Percentiles rank a stretch among this genome's conserved stretches.
phyloP scores from a whole-genome alignment of 2,113 vertebrate genomes.

The Geococcyx californianus region DNA sequence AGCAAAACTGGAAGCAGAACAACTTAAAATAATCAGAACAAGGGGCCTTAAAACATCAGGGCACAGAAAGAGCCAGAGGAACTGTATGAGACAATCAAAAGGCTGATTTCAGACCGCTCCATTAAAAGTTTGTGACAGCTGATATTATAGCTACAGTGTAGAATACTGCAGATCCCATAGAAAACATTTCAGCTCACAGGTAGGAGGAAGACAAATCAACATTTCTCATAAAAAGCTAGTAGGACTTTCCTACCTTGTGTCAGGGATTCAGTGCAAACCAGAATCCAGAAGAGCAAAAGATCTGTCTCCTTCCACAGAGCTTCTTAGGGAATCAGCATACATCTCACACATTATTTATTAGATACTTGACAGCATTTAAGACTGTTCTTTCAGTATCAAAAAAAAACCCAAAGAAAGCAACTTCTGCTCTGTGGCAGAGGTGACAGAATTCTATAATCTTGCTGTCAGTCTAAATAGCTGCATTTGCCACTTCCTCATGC shows the following conservation, averaged over 20 bases:
- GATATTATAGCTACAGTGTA: neutral
- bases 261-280: neutral
- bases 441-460: constrained; percentile 42
- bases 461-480: constrained; percentile 53
- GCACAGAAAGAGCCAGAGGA: neutral
- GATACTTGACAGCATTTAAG: constrained; percentile 45
- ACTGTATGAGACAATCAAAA: neutral
- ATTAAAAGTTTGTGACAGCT: neutral
- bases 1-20: neutral
- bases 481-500: constrained; percentile 2
- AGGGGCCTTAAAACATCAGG: neutral
- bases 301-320: neutral
- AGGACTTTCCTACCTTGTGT: neutral
- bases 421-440: constrained; percentile 15
- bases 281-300: neutral
- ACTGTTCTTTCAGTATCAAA: constrained; percentile 12
- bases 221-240: neutral
- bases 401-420: neutral
- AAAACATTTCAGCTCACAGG: neutral
- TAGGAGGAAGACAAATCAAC: neutral
- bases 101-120: neutral
- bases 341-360: constrained; percentile 63
- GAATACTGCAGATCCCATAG: neutral
- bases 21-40: neutral
- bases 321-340: neutral